These are phyloP conservation scores for Drosophila trapezifrons DNA, from an alignment of 1,140 invertebrate genomes.

Conservation along the genomic window DNA sequence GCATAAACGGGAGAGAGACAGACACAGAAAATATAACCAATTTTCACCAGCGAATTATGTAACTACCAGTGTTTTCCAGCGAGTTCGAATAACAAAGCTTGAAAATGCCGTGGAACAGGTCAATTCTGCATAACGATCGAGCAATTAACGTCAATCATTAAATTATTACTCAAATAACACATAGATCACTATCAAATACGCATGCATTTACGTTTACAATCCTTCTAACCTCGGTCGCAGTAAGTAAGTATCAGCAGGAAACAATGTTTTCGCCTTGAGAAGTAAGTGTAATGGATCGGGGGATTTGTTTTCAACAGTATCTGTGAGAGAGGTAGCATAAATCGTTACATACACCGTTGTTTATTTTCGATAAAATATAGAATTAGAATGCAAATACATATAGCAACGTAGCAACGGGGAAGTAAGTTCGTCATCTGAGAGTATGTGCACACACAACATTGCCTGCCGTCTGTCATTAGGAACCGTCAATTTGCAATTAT, in stretches of 20 bases:
- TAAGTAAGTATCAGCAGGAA: constrained; percentile 4
- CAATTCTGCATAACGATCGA: constrained; percentile 12
- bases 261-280: not conserved
- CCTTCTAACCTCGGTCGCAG: constrained; percentile 3
- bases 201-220: constrained; percentile 51
- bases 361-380: constrained; percentile 60
- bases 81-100: constrained; percentile 4
- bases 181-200: constrained; percentile 69
- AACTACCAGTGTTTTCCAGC: not conserved
- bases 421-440: constrained; percentile 55
- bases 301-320: constrained; percentile 49
- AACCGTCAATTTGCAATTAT: constrained; percentile 77
- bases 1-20: not conserved
- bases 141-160: constrained; percentile 12
- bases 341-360: constrained; percentile 62
- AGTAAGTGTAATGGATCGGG: constrained; percentile 6
- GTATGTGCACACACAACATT: constrained; percentile 73
- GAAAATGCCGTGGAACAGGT: constrained; percentile 6
- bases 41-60: constrained; percentile 68
- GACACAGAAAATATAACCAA: constrained; percentile 13
- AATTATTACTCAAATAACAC: constrained; percentile 37
- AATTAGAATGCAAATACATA: constrained; percentile 59
- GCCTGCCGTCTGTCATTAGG: constrained; percentile 77
- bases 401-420: constrained; percentile 45
- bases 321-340: constrained; percentile 75